phyloP scores from a whole-genome alignment of 2,888 invertebrate species.

The Nebria salina region DNA sequence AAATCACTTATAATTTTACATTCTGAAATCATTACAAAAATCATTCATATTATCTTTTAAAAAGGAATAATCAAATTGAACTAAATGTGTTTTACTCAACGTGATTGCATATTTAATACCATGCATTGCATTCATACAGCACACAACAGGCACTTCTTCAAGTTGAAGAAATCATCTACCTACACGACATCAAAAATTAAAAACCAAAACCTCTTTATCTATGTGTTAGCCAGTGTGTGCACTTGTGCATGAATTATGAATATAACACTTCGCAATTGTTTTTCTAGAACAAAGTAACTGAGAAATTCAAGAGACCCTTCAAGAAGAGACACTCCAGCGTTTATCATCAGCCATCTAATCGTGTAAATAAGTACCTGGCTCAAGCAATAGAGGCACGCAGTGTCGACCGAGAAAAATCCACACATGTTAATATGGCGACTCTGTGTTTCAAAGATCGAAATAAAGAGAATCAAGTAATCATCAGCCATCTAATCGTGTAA shows the following conservation, averaged over 20 bases:
- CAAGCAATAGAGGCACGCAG: slow-evolving; percentile 92
- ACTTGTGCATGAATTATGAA: not conserved
- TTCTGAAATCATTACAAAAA: not conserved
- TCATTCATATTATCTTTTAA: not conserved
- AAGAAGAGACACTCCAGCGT: slow-evolving; percentile 88
- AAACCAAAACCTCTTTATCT: not conserved
- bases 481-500: no score
- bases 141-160: slow-evolving; percentile 1
- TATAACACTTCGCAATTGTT: slow-evolving; percentile 36
- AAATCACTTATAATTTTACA: not conserved
- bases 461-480: slow-evolving; percentile 83
- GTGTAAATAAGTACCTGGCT: slow-evolving; percentile 91
- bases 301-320: slow-evolving; percentile 87
- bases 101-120: not conserved
- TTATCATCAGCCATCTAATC: slow-evolving; percentile 88
- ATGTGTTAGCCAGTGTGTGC: not conserved
- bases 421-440: slow-evolving; percentile 86
- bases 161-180: slow-evolving; percentile 1
- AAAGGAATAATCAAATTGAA: not conserved
- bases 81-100: not conserved
- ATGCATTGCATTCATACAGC: slow-evolving; percentile 1
- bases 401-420: slow-evolving; percentile 89
- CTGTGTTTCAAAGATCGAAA: slow-evolving; percentile 85
- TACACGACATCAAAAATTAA: not conserved
- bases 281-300: slow-evolving; percentile 83